These are phyloP conservation scores for Steinernema scapterisci DNA, from an alignment of 2,888 invertebrate genomes.

Conservation along the genomic window DNA sequence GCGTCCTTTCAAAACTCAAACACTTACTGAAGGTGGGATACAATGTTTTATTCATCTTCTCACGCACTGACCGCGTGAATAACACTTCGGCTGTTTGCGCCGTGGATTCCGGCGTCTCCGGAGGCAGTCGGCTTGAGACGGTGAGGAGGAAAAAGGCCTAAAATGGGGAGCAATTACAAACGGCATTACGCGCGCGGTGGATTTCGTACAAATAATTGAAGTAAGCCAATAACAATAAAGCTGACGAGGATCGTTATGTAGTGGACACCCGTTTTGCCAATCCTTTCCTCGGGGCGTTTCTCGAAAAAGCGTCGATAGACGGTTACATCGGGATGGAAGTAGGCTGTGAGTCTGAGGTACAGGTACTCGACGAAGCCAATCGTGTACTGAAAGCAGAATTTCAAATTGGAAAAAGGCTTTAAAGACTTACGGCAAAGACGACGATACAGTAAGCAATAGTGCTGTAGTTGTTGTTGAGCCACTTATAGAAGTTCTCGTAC, in stretches of 20 bases:
- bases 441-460: constrained; percentile 11
- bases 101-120: neutral
- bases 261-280: constrained; percentile 27
- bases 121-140: neutral
- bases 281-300: neutral
- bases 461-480: neutral
- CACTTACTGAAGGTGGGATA: constrained; percentile 16
- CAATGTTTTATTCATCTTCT: constrained; percentile 21
- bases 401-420: neutral
- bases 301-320: constrained; percentile 1
- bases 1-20: no score
- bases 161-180: neutral
- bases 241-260: constrained; percentile 20
- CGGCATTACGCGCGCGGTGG: neutral
- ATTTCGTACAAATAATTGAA: constrained; percentile 11
- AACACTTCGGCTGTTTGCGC: neutral
- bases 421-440: neutral
- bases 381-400: neutral
- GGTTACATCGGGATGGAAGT: neutral
- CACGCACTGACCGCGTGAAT: neutral
- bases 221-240: constrained; percentile 8
- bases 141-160: constrained; percentile 26
- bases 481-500: constrained; percentile 22
- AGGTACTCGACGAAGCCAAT: constrained; percentile 16
- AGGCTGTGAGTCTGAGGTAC: constrained; percentile 12